phyloP scores from a whole-genome alignment of 2,797 vertebrate genomes.

The Choloepus didactylus region DNA sequence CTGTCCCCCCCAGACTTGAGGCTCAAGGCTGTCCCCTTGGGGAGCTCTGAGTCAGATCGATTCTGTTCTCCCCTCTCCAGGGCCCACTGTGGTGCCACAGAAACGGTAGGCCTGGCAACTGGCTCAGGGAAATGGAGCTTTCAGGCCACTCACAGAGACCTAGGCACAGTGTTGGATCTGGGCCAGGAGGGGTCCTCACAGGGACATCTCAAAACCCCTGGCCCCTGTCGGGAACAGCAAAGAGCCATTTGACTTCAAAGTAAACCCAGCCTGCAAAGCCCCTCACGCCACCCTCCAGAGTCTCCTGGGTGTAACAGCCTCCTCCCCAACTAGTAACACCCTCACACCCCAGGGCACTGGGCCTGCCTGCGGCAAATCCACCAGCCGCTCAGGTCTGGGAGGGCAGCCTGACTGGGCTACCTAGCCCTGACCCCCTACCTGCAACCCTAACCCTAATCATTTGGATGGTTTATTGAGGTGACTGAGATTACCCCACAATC shows the following conservation, averaged over 20 bases:
- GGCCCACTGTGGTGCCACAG: neutral
- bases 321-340: neutral
- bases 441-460: conserved; percentile 15
- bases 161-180: neutral
- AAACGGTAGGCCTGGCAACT: neutral
- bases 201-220: neutral
- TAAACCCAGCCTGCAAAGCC: neutral
- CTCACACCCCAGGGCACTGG: too few species aligned
- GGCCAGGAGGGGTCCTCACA: neutral
- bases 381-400: neutral
- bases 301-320: neutral
- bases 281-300: neutral
- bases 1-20: neutral
- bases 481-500: neutral
- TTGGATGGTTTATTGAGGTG: neutral
- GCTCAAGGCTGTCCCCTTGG: neutral
- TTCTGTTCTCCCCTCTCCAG: neutral
- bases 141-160: neutral
- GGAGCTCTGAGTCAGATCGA: neutral
- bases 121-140: neutral
- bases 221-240: neutral
- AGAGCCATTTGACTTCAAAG: neutral
- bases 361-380: neutral
- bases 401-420: neutral
- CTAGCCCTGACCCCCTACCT: neutral